These are phyloP conservation scores for Melospiza melodia DNA, from an alignment of 2,113 vertebrate genomes.

Conservation along the genomic window DNA sequence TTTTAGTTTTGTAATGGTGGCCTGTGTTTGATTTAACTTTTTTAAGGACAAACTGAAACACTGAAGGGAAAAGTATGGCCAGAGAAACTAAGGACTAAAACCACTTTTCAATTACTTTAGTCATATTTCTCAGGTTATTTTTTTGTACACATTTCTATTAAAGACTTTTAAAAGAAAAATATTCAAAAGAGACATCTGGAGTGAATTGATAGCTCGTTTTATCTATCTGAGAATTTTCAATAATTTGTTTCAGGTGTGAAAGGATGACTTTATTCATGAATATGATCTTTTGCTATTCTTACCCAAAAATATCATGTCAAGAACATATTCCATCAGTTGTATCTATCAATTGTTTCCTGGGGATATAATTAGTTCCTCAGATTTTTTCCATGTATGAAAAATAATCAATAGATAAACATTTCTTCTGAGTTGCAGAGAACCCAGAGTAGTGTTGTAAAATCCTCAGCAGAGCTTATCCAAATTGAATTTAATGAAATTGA, in stretches of 20 bases:
- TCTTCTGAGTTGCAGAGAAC: background rate
- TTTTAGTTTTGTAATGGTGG: background rate
- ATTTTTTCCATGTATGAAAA: background rate
- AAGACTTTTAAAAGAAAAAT: background rate
- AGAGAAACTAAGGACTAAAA: background rate
- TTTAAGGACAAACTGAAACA: background rate
- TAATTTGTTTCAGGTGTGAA: background rate
- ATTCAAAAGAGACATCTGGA: background rate
- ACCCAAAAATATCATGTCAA: background rate
- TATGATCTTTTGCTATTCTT: background rate
- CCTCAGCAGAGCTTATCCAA: background rate
- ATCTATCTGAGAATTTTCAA: background rate
- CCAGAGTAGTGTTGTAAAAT: background rate
- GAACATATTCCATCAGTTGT: background rate
- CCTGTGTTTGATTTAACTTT: background rate
- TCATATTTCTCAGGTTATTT: background rate
- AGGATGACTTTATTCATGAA: background rate
- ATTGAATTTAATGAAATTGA: background rate
- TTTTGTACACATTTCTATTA: background rate
- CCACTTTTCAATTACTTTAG: background rate
- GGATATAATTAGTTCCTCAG: background rate
- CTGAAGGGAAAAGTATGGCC: background rate
- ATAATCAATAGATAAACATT: background rate
- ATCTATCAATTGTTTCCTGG: background rate
- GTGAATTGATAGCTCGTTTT: fast-evolving